These are phyloP conservation scores for Rhopalosiphum nymphaeae DNA, from an alignment of 2,888 invertebrate genomes.

Conservation along the genomic window DNA sequence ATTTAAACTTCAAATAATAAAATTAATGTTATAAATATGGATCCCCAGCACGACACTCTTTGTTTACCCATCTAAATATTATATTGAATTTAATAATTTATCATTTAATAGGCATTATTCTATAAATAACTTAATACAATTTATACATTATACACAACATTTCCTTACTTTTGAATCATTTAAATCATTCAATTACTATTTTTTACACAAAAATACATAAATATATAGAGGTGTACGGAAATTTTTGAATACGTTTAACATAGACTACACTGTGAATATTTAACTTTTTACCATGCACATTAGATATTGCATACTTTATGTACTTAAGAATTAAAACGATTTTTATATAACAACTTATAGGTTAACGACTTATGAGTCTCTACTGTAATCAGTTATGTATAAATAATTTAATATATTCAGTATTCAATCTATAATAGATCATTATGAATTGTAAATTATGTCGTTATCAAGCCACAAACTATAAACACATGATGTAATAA, in stretches of 20 bases:
- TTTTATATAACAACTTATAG: not conserved
- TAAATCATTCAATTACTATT: not conserved
- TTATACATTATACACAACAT: not conserved
- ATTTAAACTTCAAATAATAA: not conserved
- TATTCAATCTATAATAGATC: not conserved
- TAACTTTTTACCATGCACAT: not conserved
- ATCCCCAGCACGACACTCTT: not conserved
- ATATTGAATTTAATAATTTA: not conserved
- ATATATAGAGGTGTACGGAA: not conserved
- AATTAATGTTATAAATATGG: not conserved
- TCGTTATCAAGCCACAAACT: not conserved
- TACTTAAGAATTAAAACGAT: not conserved
- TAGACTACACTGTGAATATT: not conserved
- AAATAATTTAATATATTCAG: not conserved
- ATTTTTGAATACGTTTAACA: not conserved
- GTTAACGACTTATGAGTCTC: not conserved
- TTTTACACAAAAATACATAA: not conserved
- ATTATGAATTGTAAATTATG: not conserved
- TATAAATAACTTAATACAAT: not conserved
- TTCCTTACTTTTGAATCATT: not conserved
- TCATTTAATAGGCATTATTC: not conserved
- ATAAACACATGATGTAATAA: not conserved
- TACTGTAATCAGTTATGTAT: not conserved
- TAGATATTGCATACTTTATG: not conserved
- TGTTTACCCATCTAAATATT: not conserved